Evolutionary conservation across 2,113 vertebrate species (phyloP).

Genomic region (Semicossyphus pulcher): DNA sequence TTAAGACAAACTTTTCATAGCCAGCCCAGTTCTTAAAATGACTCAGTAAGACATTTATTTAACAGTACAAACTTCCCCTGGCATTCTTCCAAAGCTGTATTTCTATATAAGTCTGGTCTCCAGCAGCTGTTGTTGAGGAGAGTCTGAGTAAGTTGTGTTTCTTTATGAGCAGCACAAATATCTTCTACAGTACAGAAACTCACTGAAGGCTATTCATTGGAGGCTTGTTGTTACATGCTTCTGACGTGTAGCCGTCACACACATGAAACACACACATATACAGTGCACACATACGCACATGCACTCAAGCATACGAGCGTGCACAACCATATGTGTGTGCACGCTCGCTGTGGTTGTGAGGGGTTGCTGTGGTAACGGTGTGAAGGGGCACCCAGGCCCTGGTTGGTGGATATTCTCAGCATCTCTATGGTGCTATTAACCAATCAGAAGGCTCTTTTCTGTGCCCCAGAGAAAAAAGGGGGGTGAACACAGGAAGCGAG

Average conservation of each 20-base stretch:
- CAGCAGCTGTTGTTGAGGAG: not conserved
- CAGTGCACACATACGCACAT: slow-evolving; percentile 23
- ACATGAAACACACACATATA: slow-evolving; percentile 24
- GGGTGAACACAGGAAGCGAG: slow-evolving; percentile 60
- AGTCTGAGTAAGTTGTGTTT: slow-evolving; percentile 20
- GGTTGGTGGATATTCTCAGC: slow-evolving; percentile 86
- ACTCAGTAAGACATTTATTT: not conserved
- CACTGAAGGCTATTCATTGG: slow-evolving; percentile 35
- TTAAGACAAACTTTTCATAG: not conserved
- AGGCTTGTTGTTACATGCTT: slow-evolving; percentile 38
- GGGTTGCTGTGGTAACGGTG: slow-evolving; percentile 83
- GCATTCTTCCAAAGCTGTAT: not conserved
- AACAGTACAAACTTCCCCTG: not conserved
- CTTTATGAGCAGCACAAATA: slow-evolving; percentile 13
- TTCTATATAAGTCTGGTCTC: not conserved
- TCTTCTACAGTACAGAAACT: slow-evolving; percentile 32
- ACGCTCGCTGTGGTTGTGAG: slow-evolving; percentile 72
- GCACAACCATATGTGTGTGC: slow-evolving; percentile 40
- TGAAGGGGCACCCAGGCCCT: slow-evolving; percentile 76
- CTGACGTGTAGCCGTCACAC: slow-evolving; percentile 24
- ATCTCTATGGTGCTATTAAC: slow-evolving; percentile 77
- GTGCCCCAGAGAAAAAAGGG: slow-evolving; percentile 70
- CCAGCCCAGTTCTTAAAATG: not conserved
- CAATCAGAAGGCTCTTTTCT: slow-evolving; percentile 68
- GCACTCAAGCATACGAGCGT: slow-evolving; percentile 10